Conservation (phyloP, 2,888 invertebrate genomes). For the Agapetus fuscipes region DNA sequence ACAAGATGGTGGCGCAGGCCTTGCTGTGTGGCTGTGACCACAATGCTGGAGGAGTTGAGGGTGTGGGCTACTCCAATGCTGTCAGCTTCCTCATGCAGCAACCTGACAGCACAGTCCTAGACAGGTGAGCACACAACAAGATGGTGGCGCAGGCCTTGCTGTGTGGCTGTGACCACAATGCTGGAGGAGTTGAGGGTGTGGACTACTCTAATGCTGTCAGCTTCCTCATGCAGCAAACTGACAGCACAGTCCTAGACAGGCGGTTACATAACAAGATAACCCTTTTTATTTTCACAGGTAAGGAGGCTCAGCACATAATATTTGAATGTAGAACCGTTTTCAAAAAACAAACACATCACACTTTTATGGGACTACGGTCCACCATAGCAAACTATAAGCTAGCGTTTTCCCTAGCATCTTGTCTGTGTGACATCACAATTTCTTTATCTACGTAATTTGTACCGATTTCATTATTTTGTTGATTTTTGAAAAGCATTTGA, state of each 20-base stretch:
- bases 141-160: conserved; percentile 76
- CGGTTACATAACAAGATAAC: no score
- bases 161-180: conserved; percentile 80
- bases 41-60: conserved; percentile 60
- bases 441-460: no score
- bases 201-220: conserved; percentile 72
- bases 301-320: not conserved
- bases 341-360: no score
- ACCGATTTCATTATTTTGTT: no score
- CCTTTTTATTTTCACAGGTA: no score
- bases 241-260: conserved; percentile 56
- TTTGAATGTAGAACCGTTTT: no score
- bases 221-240: conserved; percentile 53
- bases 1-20: not conserved
- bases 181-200: conserved; percentile 62
- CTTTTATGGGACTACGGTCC: no score
- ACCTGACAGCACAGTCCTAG: conserved; percentile 51
- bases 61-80: conserved; percentile 70
- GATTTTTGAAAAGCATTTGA: no score
- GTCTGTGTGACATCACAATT: no score
- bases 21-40: conserved; percentile 89
- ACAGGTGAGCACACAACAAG: conserved; percentile 58
- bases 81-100: conserved; percentile 59
- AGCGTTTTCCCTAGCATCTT: no score
- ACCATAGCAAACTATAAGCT: no score